Evolutionary conservation across 35 echinoderm and acorn worm species (phyloP).

Genomic region (Apostichopus japonicus): DNA sequence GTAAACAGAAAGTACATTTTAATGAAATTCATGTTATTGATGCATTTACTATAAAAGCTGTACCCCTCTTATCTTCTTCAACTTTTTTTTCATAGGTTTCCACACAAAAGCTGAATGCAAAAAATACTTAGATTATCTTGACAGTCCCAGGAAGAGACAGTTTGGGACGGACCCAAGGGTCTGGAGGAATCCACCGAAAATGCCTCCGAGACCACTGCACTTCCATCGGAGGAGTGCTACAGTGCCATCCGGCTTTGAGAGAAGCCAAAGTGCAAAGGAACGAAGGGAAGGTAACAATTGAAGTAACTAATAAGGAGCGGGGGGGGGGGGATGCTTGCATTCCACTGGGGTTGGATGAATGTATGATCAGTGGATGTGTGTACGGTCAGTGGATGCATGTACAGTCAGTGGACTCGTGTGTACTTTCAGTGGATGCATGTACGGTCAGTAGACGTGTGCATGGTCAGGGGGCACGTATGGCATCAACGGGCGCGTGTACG

Average conservation of each 20-base stretch:
- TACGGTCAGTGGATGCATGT: not conserved
- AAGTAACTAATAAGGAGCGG: too few species aligned
- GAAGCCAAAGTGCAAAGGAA: conserved; percentile 25
- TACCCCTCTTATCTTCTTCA: not conserved
- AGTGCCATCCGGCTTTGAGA: conserved; percentile 36
- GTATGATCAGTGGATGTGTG: too few species aligned
- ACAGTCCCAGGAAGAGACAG: conserved; percentile 66
- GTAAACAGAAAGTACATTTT: too few species aligned
- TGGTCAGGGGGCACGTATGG: too few species aligned
- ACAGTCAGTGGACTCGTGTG: not conserved
- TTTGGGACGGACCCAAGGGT: conserved; percentile 87
- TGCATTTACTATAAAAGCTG: too few species aligned
- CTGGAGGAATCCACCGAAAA: conserved; percentile 90
- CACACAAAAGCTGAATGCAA: conserved; percentile 79
- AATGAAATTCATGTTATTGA: too few species aligned
- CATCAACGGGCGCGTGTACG: too few species aligned
- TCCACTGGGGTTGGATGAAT: too few species aligned
- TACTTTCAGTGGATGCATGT: too few species aligned
- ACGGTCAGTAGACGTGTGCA: too few species aligned
- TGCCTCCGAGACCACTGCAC: conserved; percentile 60
- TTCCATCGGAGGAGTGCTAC: conserved; percentile 59
- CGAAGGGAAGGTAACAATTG: not conserved
- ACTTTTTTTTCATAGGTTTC: conserved; percentile 62
- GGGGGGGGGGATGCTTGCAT: too few species aligned
- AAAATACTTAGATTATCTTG: conserved; percentile 77